Evolutionary conservation across 2,888 invertebrate species (phyloP).

Genomic region (Drosophila phalerata): DNA sequence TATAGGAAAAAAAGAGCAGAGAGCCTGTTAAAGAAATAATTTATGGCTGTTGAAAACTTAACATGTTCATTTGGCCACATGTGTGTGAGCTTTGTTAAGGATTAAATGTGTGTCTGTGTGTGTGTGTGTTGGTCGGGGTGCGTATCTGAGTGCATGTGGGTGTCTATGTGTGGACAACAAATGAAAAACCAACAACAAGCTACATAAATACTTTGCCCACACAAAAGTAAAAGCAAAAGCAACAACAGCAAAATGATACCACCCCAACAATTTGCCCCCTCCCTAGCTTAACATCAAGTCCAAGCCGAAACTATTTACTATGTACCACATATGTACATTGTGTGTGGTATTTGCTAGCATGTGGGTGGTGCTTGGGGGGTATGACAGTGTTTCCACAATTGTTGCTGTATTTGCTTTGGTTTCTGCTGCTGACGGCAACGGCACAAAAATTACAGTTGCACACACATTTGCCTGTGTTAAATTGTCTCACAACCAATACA

Average conservation of each 20-base stretch:
- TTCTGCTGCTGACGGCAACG: conserved; percentile 44
- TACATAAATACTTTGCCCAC: conserved; percentile 63
- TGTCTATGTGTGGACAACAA: conserved; percentile 51
- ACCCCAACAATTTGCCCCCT: conserved; percentile 37
- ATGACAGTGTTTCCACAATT: conserved; percentile 33
- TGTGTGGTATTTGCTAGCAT: conserved; percentile 21
- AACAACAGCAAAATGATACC: conserved; percentile 27
- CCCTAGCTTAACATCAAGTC: conserved; percentile 35
- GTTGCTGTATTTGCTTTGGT: conserved; percentile 38
- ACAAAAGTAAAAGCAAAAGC: conserved; percentile 24
- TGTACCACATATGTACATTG: conserved; percentile 59
- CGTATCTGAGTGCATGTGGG: conserved; percentile 25
- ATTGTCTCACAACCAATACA: conserved; percentile 81
- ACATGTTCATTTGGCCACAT: conserved; percentile 77
- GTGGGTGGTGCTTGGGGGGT: conserved; percentile 13
- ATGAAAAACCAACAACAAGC: conserved; percentile 69
- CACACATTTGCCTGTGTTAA: conserved; percentile 79
- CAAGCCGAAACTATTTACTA: conserved; percentile 72
- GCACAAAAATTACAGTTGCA: conserved; percentile 79
- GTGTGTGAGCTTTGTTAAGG: conserved; percentile 65
- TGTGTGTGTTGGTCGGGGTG: conserved; percentile 27
- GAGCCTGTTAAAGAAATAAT: conserved; percentile 73
- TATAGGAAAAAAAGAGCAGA: conserved; percentile 51
- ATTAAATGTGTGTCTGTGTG: conserved; percentile 50
- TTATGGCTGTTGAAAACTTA: conserved; percentile 79